Base-by-base conservation (phyloP, 1,140 invertebrate genomes). In the Meloidogyne hapla region DNA sequence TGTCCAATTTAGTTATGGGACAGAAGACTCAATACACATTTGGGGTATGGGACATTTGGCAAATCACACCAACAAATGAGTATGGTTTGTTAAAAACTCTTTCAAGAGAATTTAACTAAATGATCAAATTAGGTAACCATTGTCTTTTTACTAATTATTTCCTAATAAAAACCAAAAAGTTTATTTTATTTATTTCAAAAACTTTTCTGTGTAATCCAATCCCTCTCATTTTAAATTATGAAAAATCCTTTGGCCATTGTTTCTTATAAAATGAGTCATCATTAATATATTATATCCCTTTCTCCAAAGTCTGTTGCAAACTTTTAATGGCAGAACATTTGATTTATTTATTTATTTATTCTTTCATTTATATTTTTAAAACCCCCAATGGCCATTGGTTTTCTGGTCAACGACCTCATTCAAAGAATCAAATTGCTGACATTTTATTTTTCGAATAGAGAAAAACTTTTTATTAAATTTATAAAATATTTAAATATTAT, bases 141-240 rank as follows among this genome's bases (percentile, higher is more conserved):
- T n/a, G n/a, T n/a, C n/a, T n/a, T n/a, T n/a, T n/a, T n/a, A n/a
- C n/a, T n/a, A n/a, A n/a, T n/a, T n/a, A n/a, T n/a, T n/a, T n/a
- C 18, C 45, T 18, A 48, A 13, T n/a, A 56, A n/a, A n/a, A n/a
- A n/a, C 48, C 48, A 56, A 56, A 56, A 56, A n/a, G 48, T 56
- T 56, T 56, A 56, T 56, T 56, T 56, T n/a, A n/a, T n/a, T 48
- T 48, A 42, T 2, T 15, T 45, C 42, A 45, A 45, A 45, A 45
- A 15, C 6, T n/a, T 56, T 56, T 6, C 12, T 56, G 48, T 18
- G n/a, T n/a, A n/a, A n/a, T n/a, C n/a, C n/a, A n/a, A n/a, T n/a
- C n/a, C 33, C 48, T 56, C n/a, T 56, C n/a, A 56, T 56, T 56
- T 56, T n/a, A 56, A 56, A 56, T 56, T 56, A 56, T n/a, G n/a